Base-by-base conservation (phyloP, 2,113 vertebrate species). In the Willisornis vidua region DNA sequence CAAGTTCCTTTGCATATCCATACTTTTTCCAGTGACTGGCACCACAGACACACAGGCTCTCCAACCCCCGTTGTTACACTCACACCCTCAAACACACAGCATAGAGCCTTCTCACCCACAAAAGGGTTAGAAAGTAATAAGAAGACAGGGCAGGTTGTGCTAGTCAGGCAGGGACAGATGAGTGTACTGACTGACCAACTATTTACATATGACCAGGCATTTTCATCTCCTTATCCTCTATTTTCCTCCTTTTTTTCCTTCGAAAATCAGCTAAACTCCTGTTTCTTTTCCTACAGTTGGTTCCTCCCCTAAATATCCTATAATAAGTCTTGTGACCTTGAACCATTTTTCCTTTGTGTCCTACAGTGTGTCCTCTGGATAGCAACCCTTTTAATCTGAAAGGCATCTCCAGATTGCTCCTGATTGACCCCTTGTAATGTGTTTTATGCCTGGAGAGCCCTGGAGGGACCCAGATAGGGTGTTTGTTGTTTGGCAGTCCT, bases 71-170 rank as follows among this genome's bases (percentile, higher is more conserved):
- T 6, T 62, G 12, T 29, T 84, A 19, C 19, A 19, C 16, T 67
- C 8, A 4, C 4, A 10, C 3, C 13, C 6, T 6, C 0, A 4
- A 33, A 22, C 15, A 25, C 7, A 8, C 1, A 4, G 13, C 25
- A 33, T 6, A 35, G 39, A 61, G 29, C 19, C 6, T 48, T 12
- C 23, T 72, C 13, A n/a, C 3, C 1, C 29, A 52, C 12, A 23
- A n/a, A 74, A 35, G 37, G 55, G 10, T 1, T 26, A 54, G 35
- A 58, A 76, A 46, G 5, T 6, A 41, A 46, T 29, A 26, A 59
- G 33, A 23, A 23, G 33, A 16, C 18, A 61, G 33, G 10, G 15
- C 6, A 14, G 25, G 7, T 23, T 78, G 14, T 9, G 7, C 22
- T 79, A 7, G 5, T 65, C 7, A 18, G 15, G 13, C 23, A 52